phyloP scores from a whole-genome alignment of 2,888 invertebrate genomes.

The Cryptophagus acutangulus region DNA sequence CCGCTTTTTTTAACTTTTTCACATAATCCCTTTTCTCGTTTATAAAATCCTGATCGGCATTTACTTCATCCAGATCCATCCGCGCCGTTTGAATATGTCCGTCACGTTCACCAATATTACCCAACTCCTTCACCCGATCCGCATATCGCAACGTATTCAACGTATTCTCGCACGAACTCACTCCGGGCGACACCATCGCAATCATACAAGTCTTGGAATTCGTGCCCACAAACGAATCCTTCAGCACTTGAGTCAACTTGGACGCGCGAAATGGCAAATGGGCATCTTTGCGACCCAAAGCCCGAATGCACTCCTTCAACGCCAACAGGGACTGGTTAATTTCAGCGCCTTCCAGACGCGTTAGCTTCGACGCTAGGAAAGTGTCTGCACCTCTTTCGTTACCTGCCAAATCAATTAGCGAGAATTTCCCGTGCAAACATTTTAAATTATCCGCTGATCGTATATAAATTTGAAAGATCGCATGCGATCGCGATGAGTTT shows the following conservation, averaged over 20 bases:
- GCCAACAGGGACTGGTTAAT: conserved; percentile 96
- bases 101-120: conserved; percentile 70
- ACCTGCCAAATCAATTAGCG: conserved; percentile 93
- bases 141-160: conserved; percentile 97
- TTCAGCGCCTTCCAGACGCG: conserved; percentile 92
- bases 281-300: conserved; percentile 88
- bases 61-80: no score
- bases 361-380: conserved; percentile 89
- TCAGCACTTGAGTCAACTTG: conserved; percentile 85
- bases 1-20: no score
- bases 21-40: no score
- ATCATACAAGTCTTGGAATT: conserved; percentile 99
- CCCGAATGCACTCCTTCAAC: conserved; percentile 96
- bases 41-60: no score
- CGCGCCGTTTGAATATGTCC: conserved; percentile 11
- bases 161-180: conserved; percentile 95
- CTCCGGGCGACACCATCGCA: conserved; percentile 97
- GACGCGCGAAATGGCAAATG: conserved; percentile 97
- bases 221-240: conserved; percentile 97
- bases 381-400: conserved; percentile 99
- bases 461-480: conserved; percentile 95
- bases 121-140: conserved; percentile 93
- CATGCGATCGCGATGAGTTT: conserved; percentile 97
- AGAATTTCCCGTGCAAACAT: conserved; percentile 94
- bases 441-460: conserved; percentile 62